Evolutionary conservation across 2,113 vertebrate genomes (phyloP), one percentile per base, ranked within the genome.

Genomic region (Myotis yumanensis): DNA sequence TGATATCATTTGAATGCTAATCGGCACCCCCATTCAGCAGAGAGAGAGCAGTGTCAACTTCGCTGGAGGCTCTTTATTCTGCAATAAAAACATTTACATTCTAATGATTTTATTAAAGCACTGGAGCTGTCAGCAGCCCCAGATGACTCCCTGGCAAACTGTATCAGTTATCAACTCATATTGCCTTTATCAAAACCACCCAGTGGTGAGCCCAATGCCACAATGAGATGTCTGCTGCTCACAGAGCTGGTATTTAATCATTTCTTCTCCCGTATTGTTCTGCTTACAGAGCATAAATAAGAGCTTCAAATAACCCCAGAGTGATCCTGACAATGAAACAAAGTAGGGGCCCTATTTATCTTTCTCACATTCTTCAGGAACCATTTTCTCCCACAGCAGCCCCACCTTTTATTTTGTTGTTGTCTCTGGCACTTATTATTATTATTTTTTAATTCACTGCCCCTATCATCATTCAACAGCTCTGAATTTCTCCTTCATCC

Each of bases 51-150:
- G 99, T 99, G 99, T 99, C 99, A 99, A 98, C 99, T 99, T 99
- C 98, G 99, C 99, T 99, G 98, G 98, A 99, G 99, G 99, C 99
- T 99, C 99, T 99, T 99, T 99, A 99, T 99, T 99, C 99, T 92
- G 98, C 99, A 99, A 99, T 99, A 99, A 99, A 99, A 99, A 99
- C 99, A 99, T 99, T 99, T 99, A 99, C 99, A 99, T 99, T 99
- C 99, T 99, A 99, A 99, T 99, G 99, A 99, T 99, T 99, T 99
- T 99, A 99, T 99, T 99, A 99, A 99, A 99, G 99, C 99, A 98
- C 99, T 97, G 98, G 98, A 99, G 98, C 99, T 99, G 99, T 99
- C 99, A 99, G 99, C 97, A 98, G 98, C 98, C 98, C 98, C 98
- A 98, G 98, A 98, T 98, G 98, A 98, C 98, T 99, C 99, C 97